Conservation (phyloP, 2,888 invertebrate species). For the Himalopsyche japonica region DNA sequence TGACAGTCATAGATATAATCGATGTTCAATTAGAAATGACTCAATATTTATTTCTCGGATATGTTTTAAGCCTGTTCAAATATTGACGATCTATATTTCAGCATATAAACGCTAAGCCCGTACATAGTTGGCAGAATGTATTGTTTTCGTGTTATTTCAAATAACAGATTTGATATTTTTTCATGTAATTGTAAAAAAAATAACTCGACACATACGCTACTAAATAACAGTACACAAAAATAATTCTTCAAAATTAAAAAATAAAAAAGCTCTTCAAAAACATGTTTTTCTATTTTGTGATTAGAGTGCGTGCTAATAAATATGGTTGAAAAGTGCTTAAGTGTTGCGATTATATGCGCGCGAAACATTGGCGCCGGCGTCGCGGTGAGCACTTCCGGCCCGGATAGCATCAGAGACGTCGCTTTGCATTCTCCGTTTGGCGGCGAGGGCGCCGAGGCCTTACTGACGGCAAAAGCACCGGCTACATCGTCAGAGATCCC, state of each 20-base stretch:
- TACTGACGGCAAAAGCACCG: neutral
- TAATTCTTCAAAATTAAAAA: too few relatives aligned
- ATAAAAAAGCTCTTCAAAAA: too few relatives aligned
- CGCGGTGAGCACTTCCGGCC: neutral
- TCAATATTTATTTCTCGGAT: neutral
- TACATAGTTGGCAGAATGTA: too few relatives aligned
- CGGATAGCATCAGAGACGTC: neutral
- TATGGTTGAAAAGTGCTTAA: neutral
- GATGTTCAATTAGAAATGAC: neutral
- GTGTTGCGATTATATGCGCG: neutral
- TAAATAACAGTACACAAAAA: too few relatives aligned
- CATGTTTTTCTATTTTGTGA: too few relatives aligned
- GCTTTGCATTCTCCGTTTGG: neutral
- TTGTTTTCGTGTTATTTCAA: too few relatives aligned
- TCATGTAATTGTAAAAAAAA: too few relatives aligned
- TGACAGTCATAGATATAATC: neutral
- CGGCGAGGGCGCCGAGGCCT: neutral
- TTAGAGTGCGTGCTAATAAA: neutral
- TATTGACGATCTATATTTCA: too few relatives aligned
- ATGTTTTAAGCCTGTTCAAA: too few relatives aligned
- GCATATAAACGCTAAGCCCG: too few relatives aligned
- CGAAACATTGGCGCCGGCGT: neutral
- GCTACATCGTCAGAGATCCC: neutral
- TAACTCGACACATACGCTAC: too few relatives aligned
- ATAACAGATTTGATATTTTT: too few relatives aligned